A percentile compares a stretch with the other conserved stretches of the same genome.
Evolutionary conservation across 2,113 vertebrate species (phyloP).

Genomic region (Eurystomus gularis): DNA sequence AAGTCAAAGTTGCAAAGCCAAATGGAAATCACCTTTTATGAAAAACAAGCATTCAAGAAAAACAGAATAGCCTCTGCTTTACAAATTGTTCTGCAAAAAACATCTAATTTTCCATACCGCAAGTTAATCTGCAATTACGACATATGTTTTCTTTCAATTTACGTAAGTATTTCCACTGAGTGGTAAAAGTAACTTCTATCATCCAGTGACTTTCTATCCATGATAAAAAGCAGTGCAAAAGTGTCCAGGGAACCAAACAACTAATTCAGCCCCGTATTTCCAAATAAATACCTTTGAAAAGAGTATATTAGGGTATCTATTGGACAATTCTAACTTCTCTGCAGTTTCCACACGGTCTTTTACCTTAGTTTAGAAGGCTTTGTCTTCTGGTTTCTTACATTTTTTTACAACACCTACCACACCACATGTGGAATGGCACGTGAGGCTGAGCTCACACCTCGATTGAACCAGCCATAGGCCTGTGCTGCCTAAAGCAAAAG

Average conservation of each 20-base stretch:
- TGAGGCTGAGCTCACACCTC: background rate
- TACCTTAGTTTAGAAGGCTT: background rate
- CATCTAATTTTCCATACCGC: background rate
- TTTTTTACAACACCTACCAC: background rate
- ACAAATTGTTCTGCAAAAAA: background rate
- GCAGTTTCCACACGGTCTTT: background rate
- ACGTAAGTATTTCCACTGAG: conserved; percentile 10
- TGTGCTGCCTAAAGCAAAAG: background rate
- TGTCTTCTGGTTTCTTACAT: background rate
- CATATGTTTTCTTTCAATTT: background rate
- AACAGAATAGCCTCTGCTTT: background rate
- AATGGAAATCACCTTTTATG: background rate
- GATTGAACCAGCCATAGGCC: background rate
- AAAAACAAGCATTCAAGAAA: background rate
- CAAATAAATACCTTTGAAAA: background rate
- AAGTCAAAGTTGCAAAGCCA: background rate
- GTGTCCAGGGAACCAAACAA: background rate
- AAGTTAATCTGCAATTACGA: background rate
- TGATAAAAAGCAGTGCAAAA: background rate
- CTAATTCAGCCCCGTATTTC: background rate
- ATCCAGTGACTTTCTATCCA: background rate
- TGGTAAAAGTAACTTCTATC: background rate
- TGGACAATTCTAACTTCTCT: background rate
- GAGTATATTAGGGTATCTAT: background rate
- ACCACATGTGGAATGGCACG: fast-evolving